phyloP scores from a whole-genome alignment of 2,888 invertebrate genomes.

The Stenodera caucasica region DNA sequence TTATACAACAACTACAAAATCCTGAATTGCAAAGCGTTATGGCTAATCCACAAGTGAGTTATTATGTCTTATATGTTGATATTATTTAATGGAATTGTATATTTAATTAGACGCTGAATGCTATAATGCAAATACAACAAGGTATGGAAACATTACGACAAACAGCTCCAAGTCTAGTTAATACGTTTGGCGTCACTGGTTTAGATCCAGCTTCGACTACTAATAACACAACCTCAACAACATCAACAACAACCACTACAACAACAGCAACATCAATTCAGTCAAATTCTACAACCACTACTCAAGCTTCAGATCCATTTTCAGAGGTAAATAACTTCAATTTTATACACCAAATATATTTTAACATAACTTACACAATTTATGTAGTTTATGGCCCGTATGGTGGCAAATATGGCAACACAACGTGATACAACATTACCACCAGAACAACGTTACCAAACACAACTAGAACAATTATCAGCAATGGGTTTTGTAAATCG shows the following conservation, averaged over 20 bases:
- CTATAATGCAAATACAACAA: slow-evolving; percentile 92
- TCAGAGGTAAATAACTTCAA: slow-evolving; percentile 57
- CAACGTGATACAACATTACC: slow-evolving; percentile 60
- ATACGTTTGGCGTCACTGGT: slow-evolving; percentile 56
- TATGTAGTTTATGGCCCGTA: slow-evolving; percentile 76
- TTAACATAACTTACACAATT: background rate
- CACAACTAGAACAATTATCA: slow-evolving; percentile 91
- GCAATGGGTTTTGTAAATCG: slow-evolving; percentile 98
- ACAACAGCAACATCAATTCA: slow-evolving; percentile 30
- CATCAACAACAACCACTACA: slow-evolving; percentile 34
- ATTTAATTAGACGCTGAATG: slow-evolving; percentile 70
- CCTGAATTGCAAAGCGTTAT: slow-evolving; percentile 87
- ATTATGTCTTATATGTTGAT: too few species aligned
- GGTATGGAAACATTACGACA: slow-evolving; percentile 87
- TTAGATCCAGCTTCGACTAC: background rate
- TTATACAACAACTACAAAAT: slow-evolving; percentile 85
- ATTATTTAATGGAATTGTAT: background rate
- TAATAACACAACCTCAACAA: slow-evolving; percentile 47
- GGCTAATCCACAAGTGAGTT: slow-evolving; percentile 80
- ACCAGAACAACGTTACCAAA: slow-evolving; percentile 92
- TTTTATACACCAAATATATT: too few species aligned
- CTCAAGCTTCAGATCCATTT: slow-evolving; percentile 50
- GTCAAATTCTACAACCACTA: slow-evolving; percentile 40
- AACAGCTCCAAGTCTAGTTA: slow-evolving; percentile 80
- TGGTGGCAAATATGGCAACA: slow-evolving; percentile 68